phyloP scores from a whole-genome alignment of 2,888 invertebrate species.

The Strigamia transsilvanica region DNA sequence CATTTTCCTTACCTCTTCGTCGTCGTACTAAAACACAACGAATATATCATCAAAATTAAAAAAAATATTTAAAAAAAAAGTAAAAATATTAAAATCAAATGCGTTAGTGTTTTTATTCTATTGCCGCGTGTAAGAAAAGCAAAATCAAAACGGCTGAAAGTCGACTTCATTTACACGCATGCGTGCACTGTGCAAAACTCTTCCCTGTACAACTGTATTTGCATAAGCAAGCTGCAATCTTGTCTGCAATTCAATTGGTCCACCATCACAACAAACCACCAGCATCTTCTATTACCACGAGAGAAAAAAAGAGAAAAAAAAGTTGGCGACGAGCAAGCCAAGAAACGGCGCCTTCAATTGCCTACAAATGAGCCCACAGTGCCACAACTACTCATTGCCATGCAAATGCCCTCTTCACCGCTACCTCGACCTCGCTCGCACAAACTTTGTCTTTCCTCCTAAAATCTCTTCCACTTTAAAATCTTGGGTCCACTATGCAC shows the following conservation, averaged over 20 bases:
- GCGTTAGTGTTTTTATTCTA: too few relatives aligned
- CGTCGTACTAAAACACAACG: neutral
- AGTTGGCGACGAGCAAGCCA: slow-evolving; percentile 40
- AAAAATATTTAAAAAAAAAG: too few relatives aligned
- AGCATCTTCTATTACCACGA: slow-evolving; percentile 11
- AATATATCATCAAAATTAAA: too few relatives aligned
- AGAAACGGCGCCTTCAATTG: slow-evolving; percentile 36
- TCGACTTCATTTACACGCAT: slow-evolving; percentile 13
- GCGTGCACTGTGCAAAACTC: slow-evolving; percentile 1
- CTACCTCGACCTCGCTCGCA: slow-evolving; percentile 23
- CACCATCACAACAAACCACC: slow-evolving; percentile 40
- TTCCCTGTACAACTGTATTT: slow-evolving; percentile 21
- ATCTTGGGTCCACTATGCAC: slow-evolving; percentile 44
- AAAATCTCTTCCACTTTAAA: slow-evolving; percentile 37
- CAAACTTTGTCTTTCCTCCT: slow-evolving; percentile 1
- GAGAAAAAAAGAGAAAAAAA: slow-evolving; percentile 12
- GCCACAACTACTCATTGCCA: slow-evolving; percentile 44
- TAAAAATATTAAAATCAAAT: too few relatives aligned
- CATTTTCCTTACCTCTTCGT: neutral
- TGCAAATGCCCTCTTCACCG: slow-evolving; percentile 30
- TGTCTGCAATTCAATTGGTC: slow-evolving; percentile 44
- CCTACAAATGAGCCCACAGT: slow-evolving; percentile 44
- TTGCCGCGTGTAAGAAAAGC: too few relatives aligned
- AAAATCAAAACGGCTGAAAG: neutral
- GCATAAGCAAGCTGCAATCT: slow-evolving; percentile 24